Evolutionary conservation across 2,113 vertebrate species (phyloP).

Genomic region (Microtus richardsoni): DNA sequence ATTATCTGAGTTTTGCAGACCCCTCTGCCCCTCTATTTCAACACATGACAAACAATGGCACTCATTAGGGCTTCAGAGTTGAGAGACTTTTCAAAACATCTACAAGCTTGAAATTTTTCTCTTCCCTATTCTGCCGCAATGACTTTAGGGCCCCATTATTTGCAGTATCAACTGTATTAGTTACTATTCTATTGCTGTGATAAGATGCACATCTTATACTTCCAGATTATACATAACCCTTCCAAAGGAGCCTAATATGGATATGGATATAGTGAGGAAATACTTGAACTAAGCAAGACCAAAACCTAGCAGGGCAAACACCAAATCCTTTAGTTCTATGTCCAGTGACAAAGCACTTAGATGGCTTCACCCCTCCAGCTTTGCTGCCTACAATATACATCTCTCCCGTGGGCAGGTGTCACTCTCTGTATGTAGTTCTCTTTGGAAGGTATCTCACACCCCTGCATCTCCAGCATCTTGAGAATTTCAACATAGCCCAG

Average conservation of each 20-base stretch:
- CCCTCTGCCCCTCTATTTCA: not conserved
- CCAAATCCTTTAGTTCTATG: not conserved
- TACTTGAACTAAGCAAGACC: not conserved
- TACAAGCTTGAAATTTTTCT: not conserved
- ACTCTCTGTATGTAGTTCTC: not conserved
- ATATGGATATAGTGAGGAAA: not conserved
- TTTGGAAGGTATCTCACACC: not conserved
- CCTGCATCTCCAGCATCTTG: not conserved
- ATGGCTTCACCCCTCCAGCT: not conserved
- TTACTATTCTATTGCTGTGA: not conserved
- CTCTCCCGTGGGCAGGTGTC: not conserved
- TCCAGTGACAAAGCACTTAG: not conserved
- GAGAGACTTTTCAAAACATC: not conserved
- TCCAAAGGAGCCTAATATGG: not conserved
- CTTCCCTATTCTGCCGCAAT: not conserved
- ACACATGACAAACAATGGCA: slow-evolving; percentile 2
- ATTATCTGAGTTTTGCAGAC: not conserved
- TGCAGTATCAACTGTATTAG: not conserved
- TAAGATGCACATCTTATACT: not conserved
- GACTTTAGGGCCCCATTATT: not conserved
- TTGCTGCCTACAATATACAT: not conserved
- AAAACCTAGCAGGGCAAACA: not conserved
- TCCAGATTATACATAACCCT: not conserved
- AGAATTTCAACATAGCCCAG: not conserved
- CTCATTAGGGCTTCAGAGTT: not conserved